Evolutionary conservation across 2,888 invertebrate genomes (phyloP), one percentile per base, ranked within the genome.

Genomic region (Conus canariensis): DNA sequence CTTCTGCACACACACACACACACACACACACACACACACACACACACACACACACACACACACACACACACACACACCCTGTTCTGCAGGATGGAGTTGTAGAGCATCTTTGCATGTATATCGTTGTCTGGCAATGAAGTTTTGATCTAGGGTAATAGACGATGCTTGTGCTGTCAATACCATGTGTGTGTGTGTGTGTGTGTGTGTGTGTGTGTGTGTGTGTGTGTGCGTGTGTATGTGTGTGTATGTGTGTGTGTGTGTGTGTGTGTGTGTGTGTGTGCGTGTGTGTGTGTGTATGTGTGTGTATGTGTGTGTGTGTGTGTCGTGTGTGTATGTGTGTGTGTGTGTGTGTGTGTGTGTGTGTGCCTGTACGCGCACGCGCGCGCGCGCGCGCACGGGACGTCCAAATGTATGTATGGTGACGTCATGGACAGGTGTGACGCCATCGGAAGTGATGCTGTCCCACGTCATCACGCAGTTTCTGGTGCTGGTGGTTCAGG

Each of bases 401-500:
- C 45, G 45, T 45, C 4, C 45, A 45, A 45, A 45, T 45, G 45
- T 45, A 45, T 45, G 45, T 45, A 3, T 45, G 45, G 56, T 83
- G 58, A 83, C 58, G 82, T 80, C 58, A 83, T 12, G 12, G 30
- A 58, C 82, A 97, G 99, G 99, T 91, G 99, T 99, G 80, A 97
- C 98, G 0, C 98, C 98, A 0, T 98, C 98, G 12, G 99, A 99
- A 97, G 98, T 99, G 94, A 97, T 99, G 93, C 98, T 99, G 96
- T 98, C 98, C 0, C 99, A 99, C 96, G 98, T 99, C 90, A 97
- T 98, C 89, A 98, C 99, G 0, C 99, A 99, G 97, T 98, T 99
- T 96, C 98, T 99, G 91, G 98, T 99, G 56, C 98, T 99, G 98
- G 98, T 98, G 93, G 98, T 99, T 0, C 99, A 99, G 97, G 99